phyloP scores from a whole-genome alignment of 2,888 invertebrate genomes.

The Nowickia ferox region DNA sequence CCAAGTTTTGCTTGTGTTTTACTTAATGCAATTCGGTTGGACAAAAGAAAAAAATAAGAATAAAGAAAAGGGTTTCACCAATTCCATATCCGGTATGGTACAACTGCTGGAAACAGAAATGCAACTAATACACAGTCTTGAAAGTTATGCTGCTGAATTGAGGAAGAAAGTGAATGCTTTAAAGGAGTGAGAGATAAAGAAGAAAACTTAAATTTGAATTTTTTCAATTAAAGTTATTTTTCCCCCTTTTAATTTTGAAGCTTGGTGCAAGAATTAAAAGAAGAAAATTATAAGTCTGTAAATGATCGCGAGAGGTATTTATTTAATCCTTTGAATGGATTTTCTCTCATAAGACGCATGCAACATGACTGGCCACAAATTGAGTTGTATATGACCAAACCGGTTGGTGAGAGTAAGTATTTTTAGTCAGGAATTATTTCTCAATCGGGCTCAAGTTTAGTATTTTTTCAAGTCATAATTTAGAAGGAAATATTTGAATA shows the following conservation, averaged over 20 bases:
- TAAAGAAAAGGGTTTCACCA: constrained; percentile 75
- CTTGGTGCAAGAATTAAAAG: constrained; percentile 72
- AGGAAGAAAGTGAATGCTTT: constrained; percentile 74
- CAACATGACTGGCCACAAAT: constrained; percentile 78
- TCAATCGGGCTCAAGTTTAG: neutral
- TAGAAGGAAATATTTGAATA: too few species aligned
- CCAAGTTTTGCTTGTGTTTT: neutral
- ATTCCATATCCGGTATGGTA: constrained; percentile 78
- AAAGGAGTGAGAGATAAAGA: constrained; percentile 56
- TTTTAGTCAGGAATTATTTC: neutral
- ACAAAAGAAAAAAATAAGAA: too few species aligned
- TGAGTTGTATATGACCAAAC: constrained; percentile 75
- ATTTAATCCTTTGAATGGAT: constrained; percentile 78
- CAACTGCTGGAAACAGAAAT: constrained; percentile 75
- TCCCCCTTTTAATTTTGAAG: constrained; percentile 69
- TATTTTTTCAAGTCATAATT: too few species aligned
- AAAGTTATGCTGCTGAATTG: constrained; percentile 75
- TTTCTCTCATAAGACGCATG: constrained; percentile 78
- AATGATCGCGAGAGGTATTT: constrained; percentile 75
- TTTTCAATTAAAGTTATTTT: neutral
- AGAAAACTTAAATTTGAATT: neutral
- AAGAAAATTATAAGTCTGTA: constrained; percentile 74
- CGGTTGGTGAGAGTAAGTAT: constrained; percentile 74
- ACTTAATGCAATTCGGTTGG: neutral
- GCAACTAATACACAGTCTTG: constrained; percentile 76